Conservation (phyloP, 2,797 vertebrate species). For the Buceros bicornis region DNA sequence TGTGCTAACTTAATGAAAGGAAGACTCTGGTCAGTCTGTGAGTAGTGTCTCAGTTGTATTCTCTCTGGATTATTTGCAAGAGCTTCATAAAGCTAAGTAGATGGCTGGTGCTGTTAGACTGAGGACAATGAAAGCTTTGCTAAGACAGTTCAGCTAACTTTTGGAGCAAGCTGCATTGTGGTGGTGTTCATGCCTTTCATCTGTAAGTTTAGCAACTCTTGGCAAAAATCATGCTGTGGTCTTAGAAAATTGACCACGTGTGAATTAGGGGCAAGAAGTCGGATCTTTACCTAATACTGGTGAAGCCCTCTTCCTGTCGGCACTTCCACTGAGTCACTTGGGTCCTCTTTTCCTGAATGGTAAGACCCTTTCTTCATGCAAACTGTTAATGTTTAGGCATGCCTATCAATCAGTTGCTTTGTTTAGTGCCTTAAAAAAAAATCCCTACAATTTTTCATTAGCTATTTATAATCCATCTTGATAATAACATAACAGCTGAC, state of each 20-base stretch:
- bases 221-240: neutral
- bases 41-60: neutral
- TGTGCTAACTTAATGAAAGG: neutral
- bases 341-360: neutral
- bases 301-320: neutral
- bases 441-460: neutral
- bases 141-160: neutral
- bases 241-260: neutral
- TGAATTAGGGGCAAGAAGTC: neutral
- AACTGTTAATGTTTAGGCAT: neutral
- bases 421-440: neutral
- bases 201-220: neutral
- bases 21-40: neutral
- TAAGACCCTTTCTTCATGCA: neutral
- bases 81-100: neutral
- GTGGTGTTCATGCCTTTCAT: neutral
- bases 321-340: neutral
- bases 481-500: neutral
- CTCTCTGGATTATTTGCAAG: neutral
- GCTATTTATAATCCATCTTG: neutral
- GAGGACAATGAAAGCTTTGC: neutral
- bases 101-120: neutral
- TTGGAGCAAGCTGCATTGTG: neutral
- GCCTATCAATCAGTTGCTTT: neutral
- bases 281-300: neutral